Conservation (phyloP, 2,888 invertebrate species). For the Diadromus collaris region DNA sequence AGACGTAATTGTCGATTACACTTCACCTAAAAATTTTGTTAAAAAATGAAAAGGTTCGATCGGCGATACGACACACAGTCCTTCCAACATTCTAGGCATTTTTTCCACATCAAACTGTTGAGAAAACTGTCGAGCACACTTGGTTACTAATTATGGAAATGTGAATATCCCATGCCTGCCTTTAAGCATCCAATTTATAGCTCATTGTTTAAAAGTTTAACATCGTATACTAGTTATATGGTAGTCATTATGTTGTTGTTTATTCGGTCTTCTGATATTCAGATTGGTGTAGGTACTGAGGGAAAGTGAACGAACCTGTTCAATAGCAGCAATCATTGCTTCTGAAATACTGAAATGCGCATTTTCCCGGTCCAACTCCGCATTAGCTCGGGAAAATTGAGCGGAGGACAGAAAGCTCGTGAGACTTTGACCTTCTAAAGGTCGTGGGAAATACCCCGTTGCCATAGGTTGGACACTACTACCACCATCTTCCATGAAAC, state of each 20-base stretch:
- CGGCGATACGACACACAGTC: not conserved
- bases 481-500: constrained; percentile 84
- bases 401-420: constrained; percentile 87
- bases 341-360: constrained; percentile 93
- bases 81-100: not conserved
- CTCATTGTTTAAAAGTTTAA: not conserved
- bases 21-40: constrained; percentile 80
- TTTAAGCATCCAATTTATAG: not conserved
- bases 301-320: constrained; percentile 80
- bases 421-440: constrained; percentile 86
- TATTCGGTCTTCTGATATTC: too few species aligned
- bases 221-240: not conserved
- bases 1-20: constrained; percentile 82
- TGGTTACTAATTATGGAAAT: not conserved
- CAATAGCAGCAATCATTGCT: constrained; percentile 91
- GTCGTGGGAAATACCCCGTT: constrained; percentile 84
- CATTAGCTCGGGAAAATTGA: constrained; percentile 86
- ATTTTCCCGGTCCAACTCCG: constrained; percentile 91
- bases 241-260: not conserved
- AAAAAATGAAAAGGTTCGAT: not conserved
- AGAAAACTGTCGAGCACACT: not conserved
- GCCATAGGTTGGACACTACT: constrained; percentile 83
- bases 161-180: not conserved
- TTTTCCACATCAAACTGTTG: not conserved
- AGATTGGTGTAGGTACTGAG: not conserved